phyloP scores from a whole-genome alignment of 2,888 invertebrate genomes.

The Macroteleia sp. region DNA sequence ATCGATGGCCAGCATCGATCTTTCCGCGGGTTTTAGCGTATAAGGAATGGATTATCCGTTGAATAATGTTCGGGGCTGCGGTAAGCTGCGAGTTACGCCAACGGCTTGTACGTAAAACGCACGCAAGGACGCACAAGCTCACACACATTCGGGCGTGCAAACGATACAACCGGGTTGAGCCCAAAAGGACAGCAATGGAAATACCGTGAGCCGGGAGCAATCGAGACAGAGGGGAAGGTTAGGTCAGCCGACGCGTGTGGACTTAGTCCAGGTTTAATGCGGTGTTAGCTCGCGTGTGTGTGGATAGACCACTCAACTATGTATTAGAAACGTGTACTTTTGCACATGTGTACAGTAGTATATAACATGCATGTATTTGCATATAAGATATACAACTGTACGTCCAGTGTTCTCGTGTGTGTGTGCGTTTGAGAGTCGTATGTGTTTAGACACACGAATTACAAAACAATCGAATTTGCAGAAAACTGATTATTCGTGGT shows the following conservation, averaged over 20 bases:
- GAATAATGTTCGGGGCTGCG: slow-evolving; percentile 75
- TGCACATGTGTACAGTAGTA: slow-evolving; percentile 1
- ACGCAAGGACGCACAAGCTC: slow-evolving; percentile 54
- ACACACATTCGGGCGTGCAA: slow-evolving; percentile 52
- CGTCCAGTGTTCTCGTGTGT: no score
- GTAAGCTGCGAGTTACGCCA: slow-evolving; percentile 72
- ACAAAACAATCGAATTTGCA: no score
- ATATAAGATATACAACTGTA: neutral
- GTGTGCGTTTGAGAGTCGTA: no score
- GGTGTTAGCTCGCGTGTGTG: slow-evolving; percentile 78
- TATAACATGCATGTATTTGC: neutral
- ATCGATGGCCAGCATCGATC: slow-evolving; percentile 73
- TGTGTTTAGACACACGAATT: no score
- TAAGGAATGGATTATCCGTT: slow-evolving; percentile 80
- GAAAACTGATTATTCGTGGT: no score
- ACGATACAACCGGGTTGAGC: slow-evolving; percentile 40
- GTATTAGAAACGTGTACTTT: slow-evolving; percentile 78
- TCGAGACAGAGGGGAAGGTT: slow-evolving; percentile 57
- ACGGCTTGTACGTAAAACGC: slow-evolving; percentile 60
- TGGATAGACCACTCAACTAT: slow-evolving; percentile 80
- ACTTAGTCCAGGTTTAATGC: slow-evolving; percentile 73
- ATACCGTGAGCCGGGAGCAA: slow-evolving; percentile 42
- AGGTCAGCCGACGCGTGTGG: slow-evolving; percentile 71
- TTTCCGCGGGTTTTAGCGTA: slow-evolving; percentile 71
- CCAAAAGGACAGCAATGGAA: slow-evolving; percentile 49